Conservation (phyloP, 2,888 invertebrate species). For the Thymelicus lineola region DNA sequence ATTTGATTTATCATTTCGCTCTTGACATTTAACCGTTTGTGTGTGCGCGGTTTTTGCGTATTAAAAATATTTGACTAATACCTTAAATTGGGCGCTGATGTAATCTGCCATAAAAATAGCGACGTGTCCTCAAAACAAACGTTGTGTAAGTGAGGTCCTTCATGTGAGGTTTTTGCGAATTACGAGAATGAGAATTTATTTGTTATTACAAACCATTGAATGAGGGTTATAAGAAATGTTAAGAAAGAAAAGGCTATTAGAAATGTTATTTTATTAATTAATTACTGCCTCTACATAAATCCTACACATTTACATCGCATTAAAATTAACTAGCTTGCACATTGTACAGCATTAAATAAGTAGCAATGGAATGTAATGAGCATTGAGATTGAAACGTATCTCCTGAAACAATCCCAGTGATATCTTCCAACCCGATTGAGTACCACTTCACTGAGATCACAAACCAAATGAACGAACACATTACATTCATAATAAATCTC, state of each 20-base stretch:
- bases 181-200: not conserved
- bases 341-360: too few species aligned
- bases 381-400: not conserved
- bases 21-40: slow-evolving; percentile 19
- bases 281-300: too few species aligned
- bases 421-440: not conserved
- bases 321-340: too few species aligned
- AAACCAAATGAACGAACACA: slow-evolving; percentile 2
- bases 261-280: too few species aligned
- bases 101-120: slow-evolving; percentile 30
- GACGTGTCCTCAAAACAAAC: not conserved
- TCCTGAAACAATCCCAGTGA: not conserved
- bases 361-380: too few species aligned
- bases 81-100: slow-evolving; percentile 25
- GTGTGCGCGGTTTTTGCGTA: slow-evolving; percentile 6
- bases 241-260: too few species aligned
- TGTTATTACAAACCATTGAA: too few species aligned
- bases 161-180: not conserved
- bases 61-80: slow-evolving; percentile 26
- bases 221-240: too few species aligned
- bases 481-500: slow-evolving; percentile 2
- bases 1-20: slow-evolving; percentile 1
- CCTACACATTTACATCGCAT: too few species aligned
- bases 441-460: slow-evolving; percentile 1
- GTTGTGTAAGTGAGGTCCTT: not conserved